phyloP scores from a whole-genome alignment of 2,888 invertebrate species.

The Zootermopsis nevadensis region DNA sequence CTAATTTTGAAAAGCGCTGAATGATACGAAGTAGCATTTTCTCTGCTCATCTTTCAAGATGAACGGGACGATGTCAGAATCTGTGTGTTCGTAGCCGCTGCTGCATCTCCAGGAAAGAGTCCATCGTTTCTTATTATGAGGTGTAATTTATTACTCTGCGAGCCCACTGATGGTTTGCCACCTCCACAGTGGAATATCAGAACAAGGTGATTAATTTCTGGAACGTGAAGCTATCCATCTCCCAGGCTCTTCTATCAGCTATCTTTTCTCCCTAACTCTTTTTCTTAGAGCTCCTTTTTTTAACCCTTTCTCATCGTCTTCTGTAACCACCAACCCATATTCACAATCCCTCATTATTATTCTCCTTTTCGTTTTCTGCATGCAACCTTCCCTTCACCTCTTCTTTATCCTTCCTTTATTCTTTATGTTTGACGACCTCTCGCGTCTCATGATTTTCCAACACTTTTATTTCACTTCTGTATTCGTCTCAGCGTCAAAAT shows the following conservation, averaged over 20 bases:
- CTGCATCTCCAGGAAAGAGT: slow-evolving; percentile 18
- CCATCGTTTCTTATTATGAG: slow-evolving; percentile 44
- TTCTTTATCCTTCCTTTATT: slow-evolving; percentile 15
- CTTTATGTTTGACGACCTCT: slow-evolving; percentile 26
- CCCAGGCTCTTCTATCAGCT: slow-evolving; percentile 37
- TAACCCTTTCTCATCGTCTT: slow-evolving; percentile 5
- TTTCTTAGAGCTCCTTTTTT: slow-evolving; percentile 16
- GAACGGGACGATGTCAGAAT: not conserved
- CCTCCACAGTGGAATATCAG: slow-evolving; percentile 24
- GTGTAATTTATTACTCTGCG: slow-evolving; percentile 50
- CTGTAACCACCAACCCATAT: slow-evolving; percentile 7
- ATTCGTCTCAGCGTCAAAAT: slow-evolving; percentile 34
- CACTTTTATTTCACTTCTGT: slow-evolving; percentile 28
- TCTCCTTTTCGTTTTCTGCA: slow-evolving; percentile 36
- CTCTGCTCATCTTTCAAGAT: slow-evolving; percentile 11
- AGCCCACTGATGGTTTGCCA: slow-evolving; percentile 3
- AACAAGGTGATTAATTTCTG: slow-evolving; percentile 48
- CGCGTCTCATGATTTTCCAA: slow-evolving; percentile 20
- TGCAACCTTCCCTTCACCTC: slow-evolving; percentile 29
- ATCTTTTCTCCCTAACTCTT: slow-evolving; percentile 40
- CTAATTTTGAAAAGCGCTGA: not conserved
- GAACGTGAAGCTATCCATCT: slow-evolving; percentile 49
- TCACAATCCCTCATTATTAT: slow-evolving; percentile 28
- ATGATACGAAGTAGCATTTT: not conserved
- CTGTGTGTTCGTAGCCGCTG: not conserved